A percentile compares a stretch with the other conserved stretches of the same genome.
These are phyloP conservation scores for Trematomus loennbergii DNA, from an alignment of 2,113 vertebrate genomes.

Conservation along the genomic window DNA sequence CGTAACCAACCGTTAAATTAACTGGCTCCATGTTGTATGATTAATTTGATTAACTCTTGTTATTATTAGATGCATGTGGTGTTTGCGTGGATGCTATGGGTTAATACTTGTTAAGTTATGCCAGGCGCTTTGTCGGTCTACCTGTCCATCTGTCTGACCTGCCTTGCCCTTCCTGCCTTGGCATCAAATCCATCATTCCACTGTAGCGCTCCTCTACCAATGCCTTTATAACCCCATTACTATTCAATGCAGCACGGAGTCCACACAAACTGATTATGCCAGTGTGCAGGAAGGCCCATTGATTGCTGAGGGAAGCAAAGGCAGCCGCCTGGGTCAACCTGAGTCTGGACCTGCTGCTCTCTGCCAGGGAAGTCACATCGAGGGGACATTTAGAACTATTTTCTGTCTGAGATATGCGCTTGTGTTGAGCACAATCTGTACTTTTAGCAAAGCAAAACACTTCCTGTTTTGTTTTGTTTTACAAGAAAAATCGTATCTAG, in stretches of 20 bases:
- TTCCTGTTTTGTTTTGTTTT: not conserved
- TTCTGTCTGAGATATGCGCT: not conserved
- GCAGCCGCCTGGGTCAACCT: slow-evolving; percentile 14
- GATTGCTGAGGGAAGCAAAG: slow-evolving; percentile 64
- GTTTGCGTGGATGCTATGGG: not conserved
- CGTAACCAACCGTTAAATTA: not conserved
- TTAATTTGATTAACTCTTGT: not conserved
- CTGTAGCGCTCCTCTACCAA: slow-evolving; percentile 34
- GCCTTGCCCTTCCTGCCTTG: slow-evolving; percentile 25
- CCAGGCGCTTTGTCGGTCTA: not conserved
- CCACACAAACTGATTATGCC: slow-evolving; percentile 57
- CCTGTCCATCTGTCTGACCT: slow-evolving; percentile 45
- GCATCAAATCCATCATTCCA: slow-evolving; percentile 47
- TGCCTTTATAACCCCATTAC: slow-evolving; percentile 21
- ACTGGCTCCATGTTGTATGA: not conserved
- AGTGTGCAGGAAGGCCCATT: slow-evolving; percentile 51
- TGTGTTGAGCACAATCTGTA: not conserved
- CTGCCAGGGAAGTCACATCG: not conserved
- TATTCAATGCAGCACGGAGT: slow-evolving; percentile 54
- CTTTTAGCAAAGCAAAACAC: not conserved
- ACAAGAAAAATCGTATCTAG: not conserved
- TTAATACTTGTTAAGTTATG: slow-evolving; percentile 6
- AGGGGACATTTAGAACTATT: not conserved
- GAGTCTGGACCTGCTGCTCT: slow-evolving; percentile 29
- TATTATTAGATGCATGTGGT: not conserved